Conservation (phyloP, 2,797 vertebrate genomes). For the Chromobotia macracanthus region DNA sequence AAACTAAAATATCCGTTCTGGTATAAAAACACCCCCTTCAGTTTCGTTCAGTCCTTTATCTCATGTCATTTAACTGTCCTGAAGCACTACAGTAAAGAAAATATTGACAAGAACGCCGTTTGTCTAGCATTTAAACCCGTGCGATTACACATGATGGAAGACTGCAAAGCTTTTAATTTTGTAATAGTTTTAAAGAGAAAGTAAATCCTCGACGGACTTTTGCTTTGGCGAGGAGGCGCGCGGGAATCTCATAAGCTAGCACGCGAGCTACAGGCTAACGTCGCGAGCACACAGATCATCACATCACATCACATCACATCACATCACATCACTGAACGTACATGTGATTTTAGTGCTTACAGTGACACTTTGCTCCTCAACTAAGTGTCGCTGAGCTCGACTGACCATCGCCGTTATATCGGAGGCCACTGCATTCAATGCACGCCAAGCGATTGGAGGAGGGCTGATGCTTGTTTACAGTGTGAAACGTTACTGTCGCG, state of each 20-base stretch:
- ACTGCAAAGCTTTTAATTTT: not conserved
- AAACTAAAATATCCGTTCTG: no score
- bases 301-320: conserved; percentile 8
- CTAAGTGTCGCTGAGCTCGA: not conserved
- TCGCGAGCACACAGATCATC: conserved; percentile 25
- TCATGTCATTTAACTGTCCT: not conserved
- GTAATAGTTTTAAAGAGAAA: not conserved
- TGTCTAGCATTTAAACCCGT: not conserved
- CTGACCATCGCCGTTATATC: not conserved
- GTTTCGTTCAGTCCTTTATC: not conserved
- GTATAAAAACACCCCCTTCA: no score
- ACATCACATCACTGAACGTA: not conserved
- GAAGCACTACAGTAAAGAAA: not conserved
- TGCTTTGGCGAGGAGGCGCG: conserved; percentile 48
- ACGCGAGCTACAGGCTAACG: conserved; percentile 31
- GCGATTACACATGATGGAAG: not conserved
- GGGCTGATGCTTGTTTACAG: conserved; percentile 66
- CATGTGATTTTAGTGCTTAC: not conserved
- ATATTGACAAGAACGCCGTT: not conserved
- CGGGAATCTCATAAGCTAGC: conserved; percentile 56
- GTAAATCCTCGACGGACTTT: conserved; percentile 14
- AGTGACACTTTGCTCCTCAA: not conserved
- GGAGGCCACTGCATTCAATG: conserved; percentile 42
- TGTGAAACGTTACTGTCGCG: conserved; percentile 33
- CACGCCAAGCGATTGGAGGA: conserved; percentile 37